Base-by-base conservation (phyloP, 1,140 invertebrate species). In the Philopotamus ludificatus region DNA sequence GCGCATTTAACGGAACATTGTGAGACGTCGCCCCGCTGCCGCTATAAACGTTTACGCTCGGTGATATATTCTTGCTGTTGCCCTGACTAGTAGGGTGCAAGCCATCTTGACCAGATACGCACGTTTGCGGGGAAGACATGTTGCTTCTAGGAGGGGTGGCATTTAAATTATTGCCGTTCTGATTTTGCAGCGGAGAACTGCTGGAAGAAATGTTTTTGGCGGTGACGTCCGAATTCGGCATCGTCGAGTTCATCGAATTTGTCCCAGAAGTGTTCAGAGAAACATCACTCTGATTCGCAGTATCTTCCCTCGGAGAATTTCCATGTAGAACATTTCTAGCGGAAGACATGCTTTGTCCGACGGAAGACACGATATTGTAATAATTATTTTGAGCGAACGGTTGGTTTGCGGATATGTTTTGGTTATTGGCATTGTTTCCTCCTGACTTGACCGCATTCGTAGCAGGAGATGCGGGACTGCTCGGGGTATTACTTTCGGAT, bases 401-500 rank as follows among this genome's bases (percentile, higher is more conserved):
- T 15, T 34, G 1, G 18, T 53, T 53, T 16, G 73, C 1, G 68
- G 71, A 72, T 21, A 72, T 71, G 21, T 74, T 72, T 47, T 71
- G 73, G 1, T 57, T 22, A 44, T 22, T 7, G 57, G 12, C 25
- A 74, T 72, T 2, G 67, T 75, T 70, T 53, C 57, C 62, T 71
- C 62, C 72, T 74, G 9, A 45, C 39, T 20, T 72, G 65, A 74
- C 77, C 59, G 73, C 70, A n/a, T 78, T 74, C 1, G 76, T 74
- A 45, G 79, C 78, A 0, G 79, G 79, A 0, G 79, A 80, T 21
- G 75, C 76, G 0, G 79, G 79, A 20, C 76, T 65, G 50, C 77
- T 79, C 0, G 78, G 78, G 21, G 78, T 78, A n/a, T 75, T 74
- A 61, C 79, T 80, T 58, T 78, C 78, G 21, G 78, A 79, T 0